phyloP scores from a whole-genome alignment of 2,113 vertebrate species.

The Psittacula cyanocephala region DNA sequence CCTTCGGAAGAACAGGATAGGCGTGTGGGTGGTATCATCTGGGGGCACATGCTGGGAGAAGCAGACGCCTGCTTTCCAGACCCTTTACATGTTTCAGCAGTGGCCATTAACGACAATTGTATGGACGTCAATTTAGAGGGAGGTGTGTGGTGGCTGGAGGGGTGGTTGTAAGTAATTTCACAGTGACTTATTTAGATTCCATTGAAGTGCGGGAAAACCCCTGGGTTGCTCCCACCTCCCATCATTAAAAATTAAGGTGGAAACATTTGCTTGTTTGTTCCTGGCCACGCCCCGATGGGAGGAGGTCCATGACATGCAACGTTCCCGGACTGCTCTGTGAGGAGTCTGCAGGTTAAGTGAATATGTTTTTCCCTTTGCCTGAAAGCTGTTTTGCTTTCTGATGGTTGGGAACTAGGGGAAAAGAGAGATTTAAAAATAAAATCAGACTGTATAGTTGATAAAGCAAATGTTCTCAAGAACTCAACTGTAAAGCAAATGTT shows the following conservation, averaged over 20 bases:
- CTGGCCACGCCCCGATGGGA: neutral
- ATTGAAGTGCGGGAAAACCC: neutral
- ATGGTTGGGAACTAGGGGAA: neutral
- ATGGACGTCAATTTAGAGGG: neutral
- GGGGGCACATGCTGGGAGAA: neutral
- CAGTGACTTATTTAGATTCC: neutral
- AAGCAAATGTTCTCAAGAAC: slow-evolving; percentile 47
- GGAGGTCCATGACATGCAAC: neutral
- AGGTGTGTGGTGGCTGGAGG: neutral
- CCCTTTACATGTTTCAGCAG: rapidly evolving
- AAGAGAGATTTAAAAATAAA: slow-evolving; percentile 55
- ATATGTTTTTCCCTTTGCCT: neutral
- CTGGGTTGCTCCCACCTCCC: neutral
- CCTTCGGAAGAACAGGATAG: neutral
- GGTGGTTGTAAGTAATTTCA: rapidly evolving
- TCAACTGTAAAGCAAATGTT: slow-evolving; percentile 31
- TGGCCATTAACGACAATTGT: neutral
- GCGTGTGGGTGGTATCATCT: neutral
- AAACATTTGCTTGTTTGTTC: neutral
- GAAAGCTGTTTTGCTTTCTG: neutral
- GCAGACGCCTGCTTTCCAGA: neutral
- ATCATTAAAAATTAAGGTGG: neutral
- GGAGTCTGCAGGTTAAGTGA: neutral
- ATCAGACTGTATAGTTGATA: neutral
- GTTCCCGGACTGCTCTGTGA: neutral